phyloP scores from a whole-genome alignment of 2,888 invertebrate species.

The Orchestes rusci region DNA sequence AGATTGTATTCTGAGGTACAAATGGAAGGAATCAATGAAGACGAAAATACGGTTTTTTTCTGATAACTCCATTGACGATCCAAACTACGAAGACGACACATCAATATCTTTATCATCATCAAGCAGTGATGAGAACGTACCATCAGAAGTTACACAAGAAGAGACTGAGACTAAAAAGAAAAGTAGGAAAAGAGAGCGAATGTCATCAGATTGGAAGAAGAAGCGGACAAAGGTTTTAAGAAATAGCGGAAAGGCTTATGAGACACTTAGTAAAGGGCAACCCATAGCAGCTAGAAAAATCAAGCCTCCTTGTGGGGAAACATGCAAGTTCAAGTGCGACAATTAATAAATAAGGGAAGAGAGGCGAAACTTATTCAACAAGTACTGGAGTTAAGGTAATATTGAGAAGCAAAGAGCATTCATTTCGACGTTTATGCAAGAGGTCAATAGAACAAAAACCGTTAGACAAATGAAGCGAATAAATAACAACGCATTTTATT shows the following conservation, averaged over 20 bases:
- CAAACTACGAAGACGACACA: too few species aligned
- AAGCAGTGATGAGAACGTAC: too few species aligned
- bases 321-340: constrained; percentile 13
- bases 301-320: constrained; percentile 10
- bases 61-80: too few species aligned
- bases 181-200: constrained; percentile 11
- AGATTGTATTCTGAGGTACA: too few species aligned
- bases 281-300: constrained; percentile 9
- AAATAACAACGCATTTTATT: constrained; percentile 1
- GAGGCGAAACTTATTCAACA: constrained; percentile 10
- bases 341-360: constrained; percentile 18
- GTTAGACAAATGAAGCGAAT: background rate
- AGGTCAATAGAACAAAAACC: constrained; percentile 2
- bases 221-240: background rate
- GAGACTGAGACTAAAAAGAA: too few species aligned
- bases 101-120: too few species aligned
- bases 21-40: too few species aligned
- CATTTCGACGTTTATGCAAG: constrained; percentile 10
- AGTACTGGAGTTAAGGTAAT: constrained; percentile 14
- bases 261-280: constrained; percentile 4
- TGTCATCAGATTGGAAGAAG: constrained; percentile 6
- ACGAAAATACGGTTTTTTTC: too few species aligned
- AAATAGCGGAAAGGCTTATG: constrained; percentile 13
- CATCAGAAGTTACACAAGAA: too few species aligned
- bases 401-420: constrained; percentile 5